These are phyloP conservation scores for Bombyx huttoni DNA, from an alignment of 2,888 invertebrate species.

Conservation along the genomic window DNA sequence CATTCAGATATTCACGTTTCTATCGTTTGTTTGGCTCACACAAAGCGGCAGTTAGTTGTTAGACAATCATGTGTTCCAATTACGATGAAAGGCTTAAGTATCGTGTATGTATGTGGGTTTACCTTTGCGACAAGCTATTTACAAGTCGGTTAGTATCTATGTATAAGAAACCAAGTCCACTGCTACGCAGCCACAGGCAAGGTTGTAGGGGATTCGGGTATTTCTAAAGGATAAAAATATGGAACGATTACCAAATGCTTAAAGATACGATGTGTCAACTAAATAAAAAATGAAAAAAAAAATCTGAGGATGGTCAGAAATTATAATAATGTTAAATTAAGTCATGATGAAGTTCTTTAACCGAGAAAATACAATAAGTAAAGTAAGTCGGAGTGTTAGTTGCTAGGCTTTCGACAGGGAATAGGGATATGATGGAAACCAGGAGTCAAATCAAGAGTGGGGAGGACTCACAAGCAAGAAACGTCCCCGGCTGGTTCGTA, in stretches of 20 bases:
- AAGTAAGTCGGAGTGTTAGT: too few relatives aligned
- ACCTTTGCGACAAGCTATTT: conserved; percentile 67
- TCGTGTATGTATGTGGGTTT: conserved; percentile 29
- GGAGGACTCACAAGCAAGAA: conserved; percentile 70
- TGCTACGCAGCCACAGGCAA: conserved; percentile 59
- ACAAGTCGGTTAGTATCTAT: conserved; percentile 49
- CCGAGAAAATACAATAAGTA: too few relatives aligned
- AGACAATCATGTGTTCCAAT: conserved; percentile 8
- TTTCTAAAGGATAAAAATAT: conserved; percentile 9
- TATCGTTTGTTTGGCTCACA: conserved; percentile 47
- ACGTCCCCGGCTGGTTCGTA: conserved; percentile 66
- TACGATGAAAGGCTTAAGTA: conserved; percentile 14
- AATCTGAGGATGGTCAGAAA: background rate
- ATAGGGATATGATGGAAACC: conserved; percentile 22
- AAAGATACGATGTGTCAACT: conserved; percentile 2
- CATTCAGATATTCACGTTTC: conserved; percentile 38
- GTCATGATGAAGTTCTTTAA: too few relatives aligned
- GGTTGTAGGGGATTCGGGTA: conserved; percentile 11
- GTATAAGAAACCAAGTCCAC: conserved; percentile 65
- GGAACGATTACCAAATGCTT: conserved; percentile 1
- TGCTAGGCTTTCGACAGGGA: conserved; percentile 1
- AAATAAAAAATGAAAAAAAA: conserved; percentile 4
- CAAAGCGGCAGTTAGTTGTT: conserved; percentile 39
- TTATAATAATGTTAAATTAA: too few relatives aligned
- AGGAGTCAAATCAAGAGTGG: conserved; percentile 42